phyloP scores from a whole-genome alignment of 1,140 invertebrate species.

The Eubasilissa regina region DNA sequence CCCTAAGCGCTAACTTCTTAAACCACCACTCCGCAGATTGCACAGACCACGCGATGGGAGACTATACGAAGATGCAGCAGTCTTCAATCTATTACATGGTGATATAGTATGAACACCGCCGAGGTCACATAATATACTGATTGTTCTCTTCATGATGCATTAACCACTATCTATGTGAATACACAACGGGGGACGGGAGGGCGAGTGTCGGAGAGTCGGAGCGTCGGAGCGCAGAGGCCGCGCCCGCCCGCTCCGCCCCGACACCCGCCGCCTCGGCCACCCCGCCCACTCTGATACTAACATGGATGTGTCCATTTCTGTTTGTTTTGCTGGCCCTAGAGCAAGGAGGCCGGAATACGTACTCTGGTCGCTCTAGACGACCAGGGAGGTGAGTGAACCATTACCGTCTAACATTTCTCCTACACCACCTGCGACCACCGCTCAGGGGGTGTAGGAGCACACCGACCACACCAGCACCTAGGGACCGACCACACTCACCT shows the following conservation, averaged over 20 bases:
- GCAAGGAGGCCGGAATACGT: slow-evolving; percentile 99
- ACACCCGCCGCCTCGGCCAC: slow-evolving; percentile 33
- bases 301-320: slow-evolving; percentile 66
- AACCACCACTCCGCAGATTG: slow-evolving; percentile 48
- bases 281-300: slow-evolving; percentile 62
- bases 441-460: background rate
- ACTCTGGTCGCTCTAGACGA: slow-evolving; percentile 99
- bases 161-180: slow-evolving; percentile 50
- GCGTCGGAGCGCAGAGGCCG: slow-evolving; percentile 1
- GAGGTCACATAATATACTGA: slow-evolving; percentile 40
- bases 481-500: slow-evolving; percentile 65
- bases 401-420: slow-evolving; percentile 62
- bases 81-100: slow-evolving; percentile 48
- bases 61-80: slow-evolving; percentile 38
- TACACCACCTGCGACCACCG: slow-evolving; percentile 68
- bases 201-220: slow-evolving; percentile 38
- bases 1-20: slow-evolving; percentile 30
- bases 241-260: slow-evolving; percentile 45
- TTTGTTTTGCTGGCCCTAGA: slow-evolving; percentile 90
- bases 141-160: slow-evolving; percentile 41
- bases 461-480: slow-evolving; percentile 56
- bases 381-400: slow-evolving; percentile 96
- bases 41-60: slow-evolving; percentile 45
- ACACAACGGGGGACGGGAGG: slow-evolving; percentile 51
- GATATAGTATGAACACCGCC: slow-evolving; percentile 15